phyloP scores from a whole-genome alignment of 2,797 vertebrate species.

The Coluber constrictor region DNA sequence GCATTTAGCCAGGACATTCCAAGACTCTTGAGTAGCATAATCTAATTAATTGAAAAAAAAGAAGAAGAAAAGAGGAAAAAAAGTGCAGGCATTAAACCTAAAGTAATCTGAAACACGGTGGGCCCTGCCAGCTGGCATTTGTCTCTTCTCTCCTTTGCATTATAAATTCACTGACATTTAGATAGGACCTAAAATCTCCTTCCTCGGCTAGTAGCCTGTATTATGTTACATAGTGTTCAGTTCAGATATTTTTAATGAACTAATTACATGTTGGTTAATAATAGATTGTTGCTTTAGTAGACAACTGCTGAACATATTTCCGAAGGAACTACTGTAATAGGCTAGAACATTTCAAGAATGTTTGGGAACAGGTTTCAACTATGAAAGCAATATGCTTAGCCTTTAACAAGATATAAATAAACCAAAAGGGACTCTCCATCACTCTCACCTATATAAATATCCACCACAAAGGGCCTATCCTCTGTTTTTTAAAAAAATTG shows the following conservation, averaged over 20 bases:
- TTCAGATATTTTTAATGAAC: constrained; percentile 74
- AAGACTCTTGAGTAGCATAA: constrained; percentile 75
- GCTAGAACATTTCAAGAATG: constrained; percentile 41
- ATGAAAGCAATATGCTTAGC: constrained; percentile 47
- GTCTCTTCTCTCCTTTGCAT: constrained; percentile 52
- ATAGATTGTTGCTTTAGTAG: constrained; percentile 70
- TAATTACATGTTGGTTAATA: constrained; percentile 80
- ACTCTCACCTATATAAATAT: not conserved
- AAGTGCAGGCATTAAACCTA: constrained; percentile 67
- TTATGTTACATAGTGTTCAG: constrained; percentile 72
- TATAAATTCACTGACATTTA: constrained; percentile 71
- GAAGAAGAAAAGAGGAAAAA: constrained; percentile 46
- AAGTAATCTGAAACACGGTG: constrained; percentile 72
- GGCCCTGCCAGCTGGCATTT: constrained; percentile 73
- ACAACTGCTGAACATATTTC: constrained; percentile 67
- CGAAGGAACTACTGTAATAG: constrained; percentile 47
- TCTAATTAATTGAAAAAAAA: constrained; percentile 74
- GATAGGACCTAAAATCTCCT: constrained; percentile 61
- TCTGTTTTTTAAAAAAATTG: not conserved
- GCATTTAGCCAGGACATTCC: constrained; percentile 66
- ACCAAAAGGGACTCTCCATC: constrained; percentile 18
- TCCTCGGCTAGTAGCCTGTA: constrained; percentile 58
- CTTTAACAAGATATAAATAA: constrained; percentile 36
- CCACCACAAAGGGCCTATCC: constrained; percentile 5
- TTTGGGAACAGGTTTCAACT: constrained; percentile 46